Conservation (phyloP, 2,797 vertebrate genomes). For the Ptychadena robeensis region DNA sequence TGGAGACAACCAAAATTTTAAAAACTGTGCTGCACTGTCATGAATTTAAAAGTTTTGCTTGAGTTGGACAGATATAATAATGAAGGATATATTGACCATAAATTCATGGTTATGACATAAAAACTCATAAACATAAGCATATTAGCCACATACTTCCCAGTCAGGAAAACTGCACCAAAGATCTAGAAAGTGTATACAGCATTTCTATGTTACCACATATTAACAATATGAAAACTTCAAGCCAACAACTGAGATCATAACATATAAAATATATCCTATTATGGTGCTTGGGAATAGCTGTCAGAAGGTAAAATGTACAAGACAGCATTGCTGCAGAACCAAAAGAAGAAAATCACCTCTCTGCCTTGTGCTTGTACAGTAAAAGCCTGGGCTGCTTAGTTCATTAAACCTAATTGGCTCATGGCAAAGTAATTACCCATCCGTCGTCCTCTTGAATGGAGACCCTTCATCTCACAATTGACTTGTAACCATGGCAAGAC, state of each 20-base stretch:
- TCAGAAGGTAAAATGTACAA: constrained; percentile 62
- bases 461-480: constrained; percentile 25
- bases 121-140: background rate
- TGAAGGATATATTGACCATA: constrained; percentile 17
- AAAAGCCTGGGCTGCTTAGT: constrained; percentile 52
- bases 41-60: background rate
- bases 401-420: constrained; percentile 63
- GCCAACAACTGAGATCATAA: constrained; percentile 53
- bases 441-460: constrained; percentile 10
- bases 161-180: constrained; percentile 34
- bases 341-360: constrained; percentile 17
- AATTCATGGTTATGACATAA: too few species aligned
- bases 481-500: constrained; percentile 34
- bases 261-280: constrained; percentile 52
- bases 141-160: background rate
- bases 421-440: constrained; percentile 61
- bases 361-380: constrained; percentile 22
- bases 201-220: constrained; percentile 50
- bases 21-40: too few species aligned
- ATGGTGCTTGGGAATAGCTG: constrained; percentile 64
- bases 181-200: background rate
- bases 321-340: background rate
- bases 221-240: constrained; percentile 56
- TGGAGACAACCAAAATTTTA: too few species aligned
- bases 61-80: constrained; percentile 18